Percentiles rank a stretch among this genome's conserved stretches.
Evolutionary conservation across 2,797 vertebrate genomes (phyloP).

Genomic region (Pteronotus mesoamericanus): DNA sequence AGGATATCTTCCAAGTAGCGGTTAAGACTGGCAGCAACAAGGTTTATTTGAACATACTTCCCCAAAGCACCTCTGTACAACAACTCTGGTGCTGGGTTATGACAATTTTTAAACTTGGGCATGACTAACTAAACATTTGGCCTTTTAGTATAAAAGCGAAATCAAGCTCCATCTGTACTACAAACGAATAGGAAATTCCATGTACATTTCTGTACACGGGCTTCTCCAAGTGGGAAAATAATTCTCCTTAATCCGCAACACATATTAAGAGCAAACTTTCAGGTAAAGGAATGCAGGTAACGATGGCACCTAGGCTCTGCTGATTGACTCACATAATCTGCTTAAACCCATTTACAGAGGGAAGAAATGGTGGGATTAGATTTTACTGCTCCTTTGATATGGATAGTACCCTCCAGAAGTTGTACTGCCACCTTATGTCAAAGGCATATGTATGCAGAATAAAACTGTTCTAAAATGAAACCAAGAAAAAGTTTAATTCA

Average conservation of each 20-base stretch:
- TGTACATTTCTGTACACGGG: background rate
- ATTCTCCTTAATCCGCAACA: background rate
- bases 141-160: constrained; percentile 11
- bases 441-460: background rate
- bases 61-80: background rate
- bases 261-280: background rate
- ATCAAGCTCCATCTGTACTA: background rate
- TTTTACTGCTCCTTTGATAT: background rate
- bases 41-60: background rate
- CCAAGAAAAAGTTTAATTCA: constrained; percentile 1
- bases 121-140: background rate
- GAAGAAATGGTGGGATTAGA: background rate
- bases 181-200: background rate
- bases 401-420: constrained; percentile 9
- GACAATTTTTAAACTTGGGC: background rate
- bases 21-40: background rate
- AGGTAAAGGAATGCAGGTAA: background rate
- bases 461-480: constrained; percentile 34
- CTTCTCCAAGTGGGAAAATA: background rate
- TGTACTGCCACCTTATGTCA: constrained; percentile 33
- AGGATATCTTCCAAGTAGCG: background rate
- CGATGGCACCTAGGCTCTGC: background rate
- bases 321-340: background rate
- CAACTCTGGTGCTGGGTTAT: background rate
- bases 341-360: constrained; percentile 8